Conservation (phyloP, 2,888 invertebrate genomes). For the Cryptophagus acutangulus region DNA sequence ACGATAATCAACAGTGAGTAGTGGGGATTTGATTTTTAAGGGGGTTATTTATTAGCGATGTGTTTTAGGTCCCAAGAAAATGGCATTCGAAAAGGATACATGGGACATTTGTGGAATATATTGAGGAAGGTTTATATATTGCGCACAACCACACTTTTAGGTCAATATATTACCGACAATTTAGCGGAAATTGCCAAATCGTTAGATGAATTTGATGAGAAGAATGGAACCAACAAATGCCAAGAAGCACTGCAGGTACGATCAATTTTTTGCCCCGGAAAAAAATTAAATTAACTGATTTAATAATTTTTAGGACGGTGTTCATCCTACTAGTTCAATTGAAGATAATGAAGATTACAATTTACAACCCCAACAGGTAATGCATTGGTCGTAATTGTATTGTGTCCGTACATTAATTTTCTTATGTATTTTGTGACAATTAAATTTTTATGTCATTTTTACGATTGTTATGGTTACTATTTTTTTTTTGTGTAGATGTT, state of each 20-base stretch:
- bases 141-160: slow-evolving; percentile 54
- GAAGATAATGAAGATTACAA: slow-evolving; percentile 52
- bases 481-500: slow-evolving; percentile 51
- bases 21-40: slow-evolving; percentile 1
- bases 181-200: slow-evolving; percentile 49
- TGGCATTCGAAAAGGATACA: slow-evolving; percentile 58
- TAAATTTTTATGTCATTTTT: no score
- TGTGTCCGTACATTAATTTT: slow-evolving; percentile 8
- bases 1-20: slow-evolving; percentile 72
- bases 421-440: no score
- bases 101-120: slow-evolving; percentile 63
- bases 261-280: not conserved
- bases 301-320: slow-evolving; percentile 40
- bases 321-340: slow-evolving; percentile 47
- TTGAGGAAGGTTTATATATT: slow-evolving; percentile 53
- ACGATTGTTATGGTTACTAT: no score
- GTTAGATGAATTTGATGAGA: slow-evolving; percentile 41
- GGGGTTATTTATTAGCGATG: slow-evolving; percentile 9
- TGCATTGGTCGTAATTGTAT: slow-evolving; percentile 1
- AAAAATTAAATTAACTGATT: not conserved
- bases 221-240: slow-evolving; percentile 41
- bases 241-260: slow-evolving; percentile 43
- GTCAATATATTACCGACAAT: slow-evolving; percentile 53
- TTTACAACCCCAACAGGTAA: slow-evolving; percentile 50
- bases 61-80: slow-evolving; percentile 49